Evolutionary conservation across 2,888 invertebrate species (phyloP).

Genomic region (Chrysodeixis includens): DNA sequence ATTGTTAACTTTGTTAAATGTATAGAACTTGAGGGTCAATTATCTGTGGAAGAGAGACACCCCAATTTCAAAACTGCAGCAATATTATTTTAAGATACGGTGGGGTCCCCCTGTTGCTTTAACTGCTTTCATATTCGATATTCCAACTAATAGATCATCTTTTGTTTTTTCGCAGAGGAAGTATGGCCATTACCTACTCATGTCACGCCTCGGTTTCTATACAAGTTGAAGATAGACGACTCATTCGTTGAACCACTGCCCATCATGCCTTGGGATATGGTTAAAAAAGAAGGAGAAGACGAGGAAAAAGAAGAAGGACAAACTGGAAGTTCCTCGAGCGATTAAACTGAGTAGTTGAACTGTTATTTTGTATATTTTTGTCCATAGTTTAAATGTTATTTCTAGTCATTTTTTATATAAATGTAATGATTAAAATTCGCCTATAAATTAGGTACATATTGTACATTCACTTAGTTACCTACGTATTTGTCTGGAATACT

Average conservation of each 20-base stretch:
- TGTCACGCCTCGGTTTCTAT: slow-evolving; percentile 79
- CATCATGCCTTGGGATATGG: slow-evolving; percentile 84
- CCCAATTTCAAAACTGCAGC: too few relatives aligned
- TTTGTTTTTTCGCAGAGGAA: slow-evolving; percentile 65
- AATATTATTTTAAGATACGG: too few relatives aligned
- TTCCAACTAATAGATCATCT: too few relatives aligned
- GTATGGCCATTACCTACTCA: slow-evolving; percentile 84
- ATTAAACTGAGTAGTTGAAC: slow-evolving; percentile 55
- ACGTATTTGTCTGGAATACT: slow-evolving; percentile 1
- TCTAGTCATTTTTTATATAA: slow-evolving; percentile 59
- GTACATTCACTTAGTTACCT: too few relatives aligned
- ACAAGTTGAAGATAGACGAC: slow-evolving; percentile 83
- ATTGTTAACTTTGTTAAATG: too few relatives aligned
- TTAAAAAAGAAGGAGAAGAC: slow-evolving; percentile 74
- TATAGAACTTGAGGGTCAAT: too few relatives aligned
- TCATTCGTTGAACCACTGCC: slow-evolving; percentile 84
- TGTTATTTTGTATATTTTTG: neutral
- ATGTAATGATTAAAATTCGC: slow-evolving; percentile 14
- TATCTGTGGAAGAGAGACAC: too few relatives aligned
- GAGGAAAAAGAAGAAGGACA: slow-evolving; percentile 70
- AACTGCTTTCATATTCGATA: too few relatives aligned
- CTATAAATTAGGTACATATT: neutral
- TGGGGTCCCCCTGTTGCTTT: too few relatives aligned
- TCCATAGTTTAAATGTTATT: slow-evolving; percentile 7
- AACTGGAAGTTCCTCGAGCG: slow-evolving; percentile 71